Evolutionary conservation across 1,140 invertebrate species (phyloP).

Genomic region (Diorhabda elongata): DNA sequence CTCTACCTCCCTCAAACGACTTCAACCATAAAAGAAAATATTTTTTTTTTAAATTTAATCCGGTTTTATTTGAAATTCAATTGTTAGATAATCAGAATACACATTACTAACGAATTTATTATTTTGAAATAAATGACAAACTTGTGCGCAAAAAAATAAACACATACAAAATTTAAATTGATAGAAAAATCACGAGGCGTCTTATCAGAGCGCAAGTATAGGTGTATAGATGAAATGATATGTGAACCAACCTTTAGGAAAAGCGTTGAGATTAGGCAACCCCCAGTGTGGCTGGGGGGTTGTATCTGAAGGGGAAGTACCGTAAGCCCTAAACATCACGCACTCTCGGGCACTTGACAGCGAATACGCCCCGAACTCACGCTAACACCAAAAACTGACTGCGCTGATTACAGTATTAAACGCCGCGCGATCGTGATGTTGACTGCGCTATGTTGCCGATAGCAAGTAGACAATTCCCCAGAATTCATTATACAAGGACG

Average conservation of each 20-base stretch:
- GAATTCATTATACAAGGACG: neutral
- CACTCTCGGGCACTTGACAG: conserved; percentile 5
- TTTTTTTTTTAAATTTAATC: neutral
- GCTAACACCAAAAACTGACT: neutral
- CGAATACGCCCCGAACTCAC: conserved; percentile 1
- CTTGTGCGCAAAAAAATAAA: neutral
- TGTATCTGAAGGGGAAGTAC: conserved; percentile 13
- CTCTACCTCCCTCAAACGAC: neutral
- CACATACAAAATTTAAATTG: conserved; percentile 3
- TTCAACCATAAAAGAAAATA: neutral
- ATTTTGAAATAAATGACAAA: neutral
- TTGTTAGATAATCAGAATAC: neutral
- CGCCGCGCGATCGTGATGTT: neutral
- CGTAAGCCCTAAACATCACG: conserved; percentile 18
- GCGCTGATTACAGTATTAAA: neutral
- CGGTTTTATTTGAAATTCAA: neutral
- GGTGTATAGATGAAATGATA: neutral
- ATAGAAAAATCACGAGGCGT: conserved; percentile 5
- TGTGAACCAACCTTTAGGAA: conserved; percentile 12
- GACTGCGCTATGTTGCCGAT: neutral
- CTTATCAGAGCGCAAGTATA: neutral
- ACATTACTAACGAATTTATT: neutral
- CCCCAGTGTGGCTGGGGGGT: conserved; percentile 11
- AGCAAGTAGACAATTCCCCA: neutral
- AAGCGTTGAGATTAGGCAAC: conserved; percentile 4